phyloP scores from a whole-genome alignment of 2,888 invertebrate species.

The Tetragonula carbonaria region DNA sequence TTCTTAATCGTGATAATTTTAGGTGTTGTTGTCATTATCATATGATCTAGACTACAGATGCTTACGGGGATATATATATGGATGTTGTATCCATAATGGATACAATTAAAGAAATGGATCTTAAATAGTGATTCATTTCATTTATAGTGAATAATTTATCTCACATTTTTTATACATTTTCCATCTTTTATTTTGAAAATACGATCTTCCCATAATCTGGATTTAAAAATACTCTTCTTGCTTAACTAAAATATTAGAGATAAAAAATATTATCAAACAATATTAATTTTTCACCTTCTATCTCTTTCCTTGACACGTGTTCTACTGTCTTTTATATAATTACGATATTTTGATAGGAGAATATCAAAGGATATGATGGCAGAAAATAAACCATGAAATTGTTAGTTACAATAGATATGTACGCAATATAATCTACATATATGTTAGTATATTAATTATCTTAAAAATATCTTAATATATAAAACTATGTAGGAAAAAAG shows the following conservation, averaged over 20 bases:
- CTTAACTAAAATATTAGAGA: neutral
- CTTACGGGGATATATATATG: too few species aligned
- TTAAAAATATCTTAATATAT: too few species aligned
- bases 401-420: neutral
- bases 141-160: too few species aligned
- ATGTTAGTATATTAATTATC: too few species aligned
- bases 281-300: neutral
- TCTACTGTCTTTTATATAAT: neutral
- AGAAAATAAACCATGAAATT: neutral
- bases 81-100: too few species aligned
- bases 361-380: neutral
- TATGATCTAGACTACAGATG: too few species aligned
- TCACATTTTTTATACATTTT: too few species aligned
- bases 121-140: too few species aligned
- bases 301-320: neutral
- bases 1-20: too few species aligned
- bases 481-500: too few species aligned
- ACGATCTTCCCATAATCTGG: neutral
- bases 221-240: neutral
- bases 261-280: neutral
- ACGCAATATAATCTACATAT: neutral
- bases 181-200: neutral
- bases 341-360: neutral
- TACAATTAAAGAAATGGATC: too few species aligned
- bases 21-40: too few species aligned